These are phyloP conservation scores for Temnopleurus reevesii DNA, from an alignment of 53 echinoderm and acorn worm genomes.

Conservation along the genomic window DNA sequence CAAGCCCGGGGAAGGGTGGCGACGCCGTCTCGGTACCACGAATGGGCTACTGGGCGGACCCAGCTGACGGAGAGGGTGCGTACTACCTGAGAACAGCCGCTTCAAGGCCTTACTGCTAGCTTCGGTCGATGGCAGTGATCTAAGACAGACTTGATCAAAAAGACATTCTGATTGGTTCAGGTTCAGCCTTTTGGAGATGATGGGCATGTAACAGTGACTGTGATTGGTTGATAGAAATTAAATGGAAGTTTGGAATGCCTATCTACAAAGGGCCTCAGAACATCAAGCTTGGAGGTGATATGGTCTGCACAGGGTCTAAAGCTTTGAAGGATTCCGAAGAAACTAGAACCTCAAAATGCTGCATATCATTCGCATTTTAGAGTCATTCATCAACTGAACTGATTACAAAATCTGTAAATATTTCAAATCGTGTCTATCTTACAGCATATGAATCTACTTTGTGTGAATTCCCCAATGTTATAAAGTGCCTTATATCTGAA, in stretches of 20 bases:
- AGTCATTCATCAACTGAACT: not conserved
- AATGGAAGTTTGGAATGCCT: not conserved
- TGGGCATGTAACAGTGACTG: no score
- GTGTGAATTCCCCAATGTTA: no score
- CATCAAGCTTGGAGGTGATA: no score
- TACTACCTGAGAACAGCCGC: constrained; percentile 64
- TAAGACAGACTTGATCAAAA: not conserved
- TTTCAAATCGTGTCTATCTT: not conserved
- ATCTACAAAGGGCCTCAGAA: no score
- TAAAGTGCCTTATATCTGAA: no score
- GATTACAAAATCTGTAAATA: not conserved
- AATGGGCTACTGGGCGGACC: constrained; percentile 72
- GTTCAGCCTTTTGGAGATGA: no score
- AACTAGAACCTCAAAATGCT: not conserved
- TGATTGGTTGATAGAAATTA: no score
- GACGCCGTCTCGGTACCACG: not conserved
- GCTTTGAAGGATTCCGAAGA: not conserved
- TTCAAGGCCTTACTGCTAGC: constrained; percentile 64
- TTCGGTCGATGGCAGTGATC: not conserved
- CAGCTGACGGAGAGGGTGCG: constrained; percentile 20
- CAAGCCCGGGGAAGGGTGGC: not conserved
- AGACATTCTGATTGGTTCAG: no score
- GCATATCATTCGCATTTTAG: not conserved
- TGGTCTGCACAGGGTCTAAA: not conserved
- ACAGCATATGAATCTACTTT: no score